phyloP scores from a whole-genome alignment of 2,113 vertebrate species.

The Hydropotes inermis region DNA sequence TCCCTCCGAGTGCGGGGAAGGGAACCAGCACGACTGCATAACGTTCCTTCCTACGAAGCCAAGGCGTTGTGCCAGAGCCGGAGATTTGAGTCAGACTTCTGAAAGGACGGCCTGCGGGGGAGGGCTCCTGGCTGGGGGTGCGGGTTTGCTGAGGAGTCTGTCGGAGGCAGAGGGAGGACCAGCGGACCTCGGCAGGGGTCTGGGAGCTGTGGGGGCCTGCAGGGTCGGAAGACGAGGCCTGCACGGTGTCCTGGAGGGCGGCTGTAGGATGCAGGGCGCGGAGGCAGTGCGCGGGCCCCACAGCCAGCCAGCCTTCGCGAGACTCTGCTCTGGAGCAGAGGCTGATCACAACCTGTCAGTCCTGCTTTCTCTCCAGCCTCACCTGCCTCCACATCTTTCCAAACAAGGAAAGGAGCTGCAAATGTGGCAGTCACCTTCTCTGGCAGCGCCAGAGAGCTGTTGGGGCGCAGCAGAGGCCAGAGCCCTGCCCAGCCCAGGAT shows the following conservation, averaged over 20 bases:
- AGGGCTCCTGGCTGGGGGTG: not conserved
- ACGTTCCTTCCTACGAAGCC: not conserved
- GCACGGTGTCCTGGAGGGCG: rapidly evolving
- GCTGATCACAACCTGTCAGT: constrained; percentile 60
- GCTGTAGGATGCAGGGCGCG: rapidly evolving
- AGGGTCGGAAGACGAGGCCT: rapidly evolving
- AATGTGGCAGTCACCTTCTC: constrained; percentile 37
- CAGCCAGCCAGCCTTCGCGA: not conserved
- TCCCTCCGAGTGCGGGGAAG: not conserved
- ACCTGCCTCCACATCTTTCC: constrained; percentile 65
- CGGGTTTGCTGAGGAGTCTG: not conserved
- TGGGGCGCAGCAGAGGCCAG: not conserved
- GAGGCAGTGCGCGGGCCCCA: not conserved
- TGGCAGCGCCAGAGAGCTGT: constrained; percentile 18
- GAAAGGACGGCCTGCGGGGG: not conserved
- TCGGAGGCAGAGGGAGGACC: not conserved
- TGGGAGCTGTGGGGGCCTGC: not conserved
- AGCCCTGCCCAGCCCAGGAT: not conserved
- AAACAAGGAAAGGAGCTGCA: constrained; percentile 51
- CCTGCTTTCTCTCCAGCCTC: constrained; percentile 13
- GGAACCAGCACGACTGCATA: not conserved
- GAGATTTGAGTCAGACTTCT: not conserved
- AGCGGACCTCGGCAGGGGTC: not conserved
- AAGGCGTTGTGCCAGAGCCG: not conserved
- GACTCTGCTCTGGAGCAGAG: not conserved